Base-by-base conservation (phyloP, 2,797 vertebrate species). In the Aulostomus chinensis region DNA sequence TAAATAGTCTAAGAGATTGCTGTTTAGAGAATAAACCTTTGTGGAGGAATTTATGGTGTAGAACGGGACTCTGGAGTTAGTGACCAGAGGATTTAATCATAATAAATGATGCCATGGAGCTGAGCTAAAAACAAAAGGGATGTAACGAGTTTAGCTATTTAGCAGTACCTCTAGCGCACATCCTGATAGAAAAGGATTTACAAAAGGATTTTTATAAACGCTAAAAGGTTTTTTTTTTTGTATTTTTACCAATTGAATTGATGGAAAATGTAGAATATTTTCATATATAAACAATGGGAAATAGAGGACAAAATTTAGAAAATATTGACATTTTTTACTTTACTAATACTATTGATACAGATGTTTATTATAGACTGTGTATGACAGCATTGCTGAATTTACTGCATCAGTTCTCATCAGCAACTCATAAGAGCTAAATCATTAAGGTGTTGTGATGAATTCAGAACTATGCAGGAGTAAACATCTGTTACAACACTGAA, bases 401-500 rank as follows among this genome's bases (percentile, higher is more conserved):
- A 31, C 18, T 41, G 35, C 33, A 41, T 58, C 58, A 52, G 15
- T 47, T 9, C 29, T 38, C 38, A 16, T 38, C 6, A 31, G 26
- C 9, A 41, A 36, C 18, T 36, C 42, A 25, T 20, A 36, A 59
- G 55, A 24, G 14, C 42, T 38, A 48, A 12, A 47, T 67, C 39
- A 31, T 35, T 28, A 33, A 31, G 32, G 63, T 12, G 37, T 28
- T 39, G n/a, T 43, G 29, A 57, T 63, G 26, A 39, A 68, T 75
- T 60, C 41, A 39, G 24, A 59, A 25, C 43, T 10, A 11, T 45
- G 28, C n/a, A n/a, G 56, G 50, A 65, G 30, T 35, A 34, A 77
- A 72, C 59, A 63, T 73, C 56, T 75, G 62, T 69, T 45, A 37
- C 37, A 51, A 41, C 47, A 40, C 20, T 31, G 15, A 26, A 58